Conservation (phyloP, 2,888 invertebrate species). For the Oscheius sp. region DNA sequence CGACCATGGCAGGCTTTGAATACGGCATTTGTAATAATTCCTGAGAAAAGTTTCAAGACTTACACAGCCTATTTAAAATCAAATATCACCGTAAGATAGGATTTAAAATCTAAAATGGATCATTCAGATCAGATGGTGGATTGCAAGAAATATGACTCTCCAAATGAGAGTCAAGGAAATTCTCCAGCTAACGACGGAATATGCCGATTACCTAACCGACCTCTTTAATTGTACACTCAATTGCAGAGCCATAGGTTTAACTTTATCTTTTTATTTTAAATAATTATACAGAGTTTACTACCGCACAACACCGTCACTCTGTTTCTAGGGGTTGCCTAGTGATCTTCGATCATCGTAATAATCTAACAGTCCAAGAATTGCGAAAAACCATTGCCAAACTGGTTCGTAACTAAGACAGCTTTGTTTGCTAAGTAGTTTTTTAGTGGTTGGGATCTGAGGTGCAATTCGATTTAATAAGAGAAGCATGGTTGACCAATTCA, state of each 20-base stretch:
- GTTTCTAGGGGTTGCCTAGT: slow-evolving; percentile 18
- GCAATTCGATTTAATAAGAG: neutral
- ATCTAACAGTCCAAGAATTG: slow-evolving; percentile 8
- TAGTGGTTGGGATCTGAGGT: slow-evolving; percentile 23
- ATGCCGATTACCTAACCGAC: neutral
- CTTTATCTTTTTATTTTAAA: neutral
- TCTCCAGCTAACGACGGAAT: neutral
- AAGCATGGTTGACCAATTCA: slow-evolving; percentile 16
- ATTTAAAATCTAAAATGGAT: neutral
- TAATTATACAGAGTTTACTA: slow-evolving; percentile 8
- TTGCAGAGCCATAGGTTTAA: slow-evolving; percentile 19
- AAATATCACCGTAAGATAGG: slow-evolving; percentile 20
- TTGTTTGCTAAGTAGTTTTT: neutral
- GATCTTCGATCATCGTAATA: slow-evolving; percentile 22
- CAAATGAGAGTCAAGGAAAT: neutral
- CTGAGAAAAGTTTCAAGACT: slow-evolving; percentile 20
- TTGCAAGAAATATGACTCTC: slow-evolving; percentile 11
- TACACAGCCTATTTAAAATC: neutral
- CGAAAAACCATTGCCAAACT: slow-evolving; percentile 19
- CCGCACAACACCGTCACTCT: slow-evolving; percentile 13
- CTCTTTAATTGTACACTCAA: neutral
- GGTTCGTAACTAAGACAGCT: slow-evolving; percentile 7
- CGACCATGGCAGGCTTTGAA: slow-evolving; percentile 12
- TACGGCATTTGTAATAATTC: slow-evolving; percentile 14
- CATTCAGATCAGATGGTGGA: slow-evolving; percentile 24